Evolutionary conservation across 2,113 vertebrate genomes (phyloP).

Genomic region (Bombycilla garrulus): DNA sequence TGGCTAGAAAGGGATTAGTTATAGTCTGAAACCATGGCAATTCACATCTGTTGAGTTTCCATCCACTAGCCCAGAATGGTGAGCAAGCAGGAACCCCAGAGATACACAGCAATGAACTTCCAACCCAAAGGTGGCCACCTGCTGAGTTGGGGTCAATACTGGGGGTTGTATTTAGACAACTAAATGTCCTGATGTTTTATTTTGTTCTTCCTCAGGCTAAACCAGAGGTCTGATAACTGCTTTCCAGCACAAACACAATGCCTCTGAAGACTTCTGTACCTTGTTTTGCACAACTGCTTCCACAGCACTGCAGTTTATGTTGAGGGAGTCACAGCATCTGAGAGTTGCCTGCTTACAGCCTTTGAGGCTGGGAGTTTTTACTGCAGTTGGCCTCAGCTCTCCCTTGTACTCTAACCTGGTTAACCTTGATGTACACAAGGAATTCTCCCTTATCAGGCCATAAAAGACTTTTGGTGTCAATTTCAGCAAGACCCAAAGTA

Average conservation of each 20-base stretch:
- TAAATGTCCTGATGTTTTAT: not conserved
- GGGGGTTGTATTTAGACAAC: not conserved
- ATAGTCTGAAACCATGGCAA: not conserved
- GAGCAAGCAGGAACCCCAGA: not conserved
- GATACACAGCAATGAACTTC: not conserved
- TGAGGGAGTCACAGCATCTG: not conserved
- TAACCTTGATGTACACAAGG: not conserved
- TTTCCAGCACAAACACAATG: not conserved
- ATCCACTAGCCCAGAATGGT: not conserved
- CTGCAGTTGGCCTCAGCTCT: not conserved
- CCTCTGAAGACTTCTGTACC: not conserved
- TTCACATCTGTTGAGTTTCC: not conserved
- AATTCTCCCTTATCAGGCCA: not conserved
- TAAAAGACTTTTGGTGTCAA: not conserved
- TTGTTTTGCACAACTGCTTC: not conserved
- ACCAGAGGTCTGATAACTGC: not conserved
- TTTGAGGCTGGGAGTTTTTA: not conserved
- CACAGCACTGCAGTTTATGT: fast-evolving
- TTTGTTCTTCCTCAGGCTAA: not conserved
- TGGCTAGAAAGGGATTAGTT: not conserved
- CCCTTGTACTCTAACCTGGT: not conserved
- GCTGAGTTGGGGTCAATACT: not conserved
- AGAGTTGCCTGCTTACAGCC: not conserved
- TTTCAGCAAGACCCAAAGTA: not conserved
- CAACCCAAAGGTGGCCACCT: not conserved